Percentiles rank a stretch among this genome's conserved stretches.
Conservation (phyloP, 1,140 invertebrate species). For the Listronotus oregonensis region DNA sequence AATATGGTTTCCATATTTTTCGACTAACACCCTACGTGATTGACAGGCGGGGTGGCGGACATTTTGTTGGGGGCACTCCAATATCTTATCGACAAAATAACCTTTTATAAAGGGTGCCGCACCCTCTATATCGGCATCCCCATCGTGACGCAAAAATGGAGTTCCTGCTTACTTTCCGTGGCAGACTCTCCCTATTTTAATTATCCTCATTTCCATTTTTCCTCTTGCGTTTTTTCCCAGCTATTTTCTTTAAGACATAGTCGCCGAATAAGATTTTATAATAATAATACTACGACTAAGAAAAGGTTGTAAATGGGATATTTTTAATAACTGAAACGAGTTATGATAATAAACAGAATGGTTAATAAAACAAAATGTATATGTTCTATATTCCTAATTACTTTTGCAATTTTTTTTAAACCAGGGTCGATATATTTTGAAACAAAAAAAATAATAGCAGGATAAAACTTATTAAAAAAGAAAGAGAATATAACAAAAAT, state of each 20-base stretch:
- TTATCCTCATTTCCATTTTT: slow-evolving; percentile 43
- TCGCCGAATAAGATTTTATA: slow-evolving; percentile 1
- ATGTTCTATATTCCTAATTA: too few relatives aligned
- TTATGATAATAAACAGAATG: too few relatives aligned
- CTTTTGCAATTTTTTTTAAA: too few relatives aligned
- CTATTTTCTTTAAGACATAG: slow-evolving; percentile 17
- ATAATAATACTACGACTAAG: too few relatives aligned
- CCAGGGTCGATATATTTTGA: too few relatives aligned
- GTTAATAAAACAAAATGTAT: too few relatives aligned
- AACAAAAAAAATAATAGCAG: too few relatives aligned
- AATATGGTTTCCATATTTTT: slow-evolving; percentile 17
- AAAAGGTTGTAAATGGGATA: too few relatives aligned
- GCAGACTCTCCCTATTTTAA: slow-evolving; percentile 33
- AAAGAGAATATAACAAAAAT: too few relatives aligned
- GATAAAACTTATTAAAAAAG: too few relatives aligned
- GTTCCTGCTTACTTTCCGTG: slow-evolving; percentile 25
- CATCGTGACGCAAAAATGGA: slow-evolving; percentile 22
- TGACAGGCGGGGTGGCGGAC: slow-evolving; percentile 11
- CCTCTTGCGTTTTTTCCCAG: slow-evolving; percentile 20
- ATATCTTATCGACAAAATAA: slow-evolving; percentile 24
- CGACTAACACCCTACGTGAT: neutral
- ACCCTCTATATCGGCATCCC: slow-evolving; percentile 14
- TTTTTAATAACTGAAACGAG: too few relatives aligned
- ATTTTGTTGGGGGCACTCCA: slow-evolving; percentile 15
- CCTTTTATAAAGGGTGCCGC: slow-evolving; percentile 21